Base-by-base conservation (phyloP, 2,113 vertebrate species). In the Gallinago paraguaiae region DNA sequence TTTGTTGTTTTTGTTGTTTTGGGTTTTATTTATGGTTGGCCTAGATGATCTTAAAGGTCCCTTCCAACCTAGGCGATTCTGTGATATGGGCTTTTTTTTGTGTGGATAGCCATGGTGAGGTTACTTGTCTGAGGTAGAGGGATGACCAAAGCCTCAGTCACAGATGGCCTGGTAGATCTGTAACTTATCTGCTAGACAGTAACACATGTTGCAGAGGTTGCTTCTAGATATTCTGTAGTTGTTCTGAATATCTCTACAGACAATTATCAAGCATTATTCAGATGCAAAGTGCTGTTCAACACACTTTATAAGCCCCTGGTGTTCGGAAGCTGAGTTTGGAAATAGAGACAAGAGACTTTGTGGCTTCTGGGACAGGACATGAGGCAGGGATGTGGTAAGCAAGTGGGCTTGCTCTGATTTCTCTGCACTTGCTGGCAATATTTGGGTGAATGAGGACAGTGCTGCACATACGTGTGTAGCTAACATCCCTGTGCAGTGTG, bases 391-490 rank as follows among this genome's bases (percentile, higher is more conserved):
- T 82, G 23, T 60, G 57, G 70, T 5, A 12, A 64, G 39, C 37
- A 56, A 77, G 41, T 28, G 50, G 45, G 63, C 22, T 75, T 77
- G 67, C 64, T 83, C 67, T 74, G 24, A 74, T 94, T 93, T 93
- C 70, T 90, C 37, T 60, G 33, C 31, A 50, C 51, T 93, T 75
- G 25, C 68, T 83, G 85, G 48, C 16, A 46, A 51, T 39, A 28
- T 56, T 33, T 27, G 18, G 22, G 41, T 61, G 79, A 93, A 74
- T 54, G 28, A 90, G 86, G 78, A 28, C 41, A 71, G 17, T n/a
- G 67, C 39, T 76, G 45, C 70, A 60, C 31, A 6, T 60, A 37
- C 3, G 10, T 10, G 30, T 59, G 67, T 56, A 45, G 30, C 71
- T 79, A 63, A 76, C 63, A 43, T 69, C 45, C 48, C 59, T 70